Evolutionary conservation across 2,797 vertebrate genomes (phyloP).

Genomic region (Streptopelia turtur): DNA sequence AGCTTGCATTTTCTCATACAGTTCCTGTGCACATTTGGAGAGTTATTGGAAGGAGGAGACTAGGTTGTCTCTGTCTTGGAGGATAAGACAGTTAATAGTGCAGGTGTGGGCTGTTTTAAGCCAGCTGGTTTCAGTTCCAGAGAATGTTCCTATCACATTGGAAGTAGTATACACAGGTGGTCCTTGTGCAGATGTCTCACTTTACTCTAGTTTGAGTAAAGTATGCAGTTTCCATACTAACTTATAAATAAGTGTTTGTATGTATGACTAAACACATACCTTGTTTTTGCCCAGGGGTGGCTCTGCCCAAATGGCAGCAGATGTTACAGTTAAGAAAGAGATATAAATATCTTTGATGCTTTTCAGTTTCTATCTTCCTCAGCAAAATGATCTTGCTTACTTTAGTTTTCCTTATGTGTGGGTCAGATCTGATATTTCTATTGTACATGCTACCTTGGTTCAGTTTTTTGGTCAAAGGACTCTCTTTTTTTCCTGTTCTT

Average conservation of each 20-base stretch:
- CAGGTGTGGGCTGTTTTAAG: not conserved
- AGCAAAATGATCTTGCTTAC: not conserved
- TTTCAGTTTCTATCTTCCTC: not conserved
- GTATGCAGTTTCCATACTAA: not conserved
- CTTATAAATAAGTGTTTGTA: not conserved
- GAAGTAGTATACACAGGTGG: accelerated
- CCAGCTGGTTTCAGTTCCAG: not conserved
- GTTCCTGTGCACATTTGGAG: not conserved
- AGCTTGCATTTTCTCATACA: not conserved
- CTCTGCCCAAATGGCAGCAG: not conserved
- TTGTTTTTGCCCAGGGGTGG: not conserved
- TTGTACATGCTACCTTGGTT: not conserved
- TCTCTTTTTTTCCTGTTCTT: not conserved
- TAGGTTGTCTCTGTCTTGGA: not conserved
- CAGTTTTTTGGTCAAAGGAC: not conserved
- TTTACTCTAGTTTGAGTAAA: not conserved
- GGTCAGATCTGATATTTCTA: not conserved
- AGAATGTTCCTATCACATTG: not conserved
- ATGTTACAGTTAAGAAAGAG: not conserved
- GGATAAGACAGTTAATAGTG: not conserved
- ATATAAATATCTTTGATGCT: not conserved
- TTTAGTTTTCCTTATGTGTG: not conserved
- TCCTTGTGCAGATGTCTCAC: not conserved
- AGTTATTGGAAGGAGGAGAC: not conserved
- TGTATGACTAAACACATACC: not conserved